Percentiles rank a stretch among this genome's conserved stretches.
phyloP scores from a whole-genome alignment of 1,140 invertebrate genomes.

The Caenorhabditis remanei region DNA sequence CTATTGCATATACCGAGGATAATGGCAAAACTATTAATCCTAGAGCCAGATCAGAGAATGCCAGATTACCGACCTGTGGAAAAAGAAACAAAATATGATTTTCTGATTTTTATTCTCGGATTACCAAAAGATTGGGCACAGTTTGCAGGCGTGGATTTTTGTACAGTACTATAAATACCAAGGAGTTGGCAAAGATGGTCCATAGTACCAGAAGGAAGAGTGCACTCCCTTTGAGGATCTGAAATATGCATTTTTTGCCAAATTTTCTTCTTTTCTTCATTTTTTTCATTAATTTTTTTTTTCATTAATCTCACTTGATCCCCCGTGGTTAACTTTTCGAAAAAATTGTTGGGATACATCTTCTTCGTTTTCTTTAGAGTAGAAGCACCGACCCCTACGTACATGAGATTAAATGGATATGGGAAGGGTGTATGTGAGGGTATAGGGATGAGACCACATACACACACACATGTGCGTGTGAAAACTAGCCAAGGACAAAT shows the following conservation, averaged over 20 bases:
- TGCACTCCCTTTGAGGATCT: conserved; percentile 72
- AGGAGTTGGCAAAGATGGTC: conserved; percentile 75
- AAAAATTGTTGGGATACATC: background rate
- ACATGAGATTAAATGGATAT: conserved; percentile 50
- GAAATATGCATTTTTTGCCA: conserved; percentile 60
- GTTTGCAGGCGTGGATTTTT: conserved; percentile 77
- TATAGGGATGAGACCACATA: background rate
- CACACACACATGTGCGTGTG: conserved; percentile 24
- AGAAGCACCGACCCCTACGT: background rate
- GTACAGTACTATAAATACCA: conserved; percentile 77
- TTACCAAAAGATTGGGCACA: conserved; percentile 77
- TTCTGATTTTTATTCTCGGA: background rate
- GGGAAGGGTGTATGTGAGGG: background rate
- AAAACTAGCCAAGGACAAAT: conserved; percentile 51
- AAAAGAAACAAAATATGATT: background rate
- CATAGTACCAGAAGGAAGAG: conserved; percentile 74
- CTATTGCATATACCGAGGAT: conserved; percentile 77
- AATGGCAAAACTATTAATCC: conserved; percentile 75
- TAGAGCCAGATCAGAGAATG: conserved; percentile 77
- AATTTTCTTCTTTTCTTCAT: background rate
- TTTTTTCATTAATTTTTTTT: background rate
- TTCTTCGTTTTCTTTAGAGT: background rate
- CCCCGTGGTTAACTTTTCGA: background rate
- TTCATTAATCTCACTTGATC: background rate
- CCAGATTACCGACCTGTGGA: conserved; percentile 75